Conservation (phyloP, 1,140 invertebrate species). For the Anadara kagoshimensis region DNA sequence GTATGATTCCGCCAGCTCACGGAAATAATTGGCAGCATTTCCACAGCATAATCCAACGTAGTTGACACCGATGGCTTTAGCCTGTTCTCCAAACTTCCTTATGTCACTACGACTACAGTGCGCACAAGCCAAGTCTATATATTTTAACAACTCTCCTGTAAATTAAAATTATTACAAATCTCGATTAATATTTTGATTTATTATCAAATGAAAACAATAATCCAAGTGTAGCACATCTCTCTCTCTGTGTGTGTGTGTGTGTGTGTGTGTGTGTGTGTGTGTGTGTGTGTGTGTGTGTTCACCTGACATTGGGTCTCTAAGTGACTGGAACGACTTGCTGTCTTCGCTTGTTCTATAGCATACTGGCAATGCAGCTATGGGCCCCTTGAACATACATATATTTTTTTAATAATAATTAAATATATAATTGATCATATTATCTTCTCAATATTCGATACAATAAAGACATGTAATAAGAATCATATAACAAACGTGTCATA, state of each 20-base stretch:
- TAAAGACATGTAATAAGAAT: too few species aligned
- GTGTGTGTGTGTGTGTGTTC: background rate
- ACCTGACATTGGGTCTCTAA: slow-evolving; percentile 49
- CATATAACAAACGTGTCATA: too few species aligned
- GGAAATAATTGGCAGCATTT: slow-evolving; percentile 42
- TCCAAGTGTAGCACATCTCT: background rate
- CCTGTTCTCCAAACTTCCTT: slow-evolving; percentile 32
- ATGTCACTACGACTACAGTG: slow-evolving; percentile 43
- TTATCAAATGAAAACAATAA: background rate
- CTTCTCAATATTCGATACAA: background rate
- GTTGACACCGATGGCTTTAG: slow-evolving; percentile 48
- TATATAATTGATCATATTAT: too few species aligned
- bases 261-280: background rate
- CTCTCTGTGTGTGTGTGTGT: background rate
- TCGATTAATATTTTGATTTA: background rate
- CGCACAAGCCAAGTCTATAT: slow-evolving; percentile 26
- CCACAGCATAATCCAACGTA: slow-evolving; percentile 61
- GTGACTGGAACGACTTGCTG: slow-evolving; percentile 42
- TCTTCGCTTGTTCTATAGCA: slow-evolving; percentile 44
- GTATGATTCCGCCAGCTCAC: slow-evolving; percentile 43
- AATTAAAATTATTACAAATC: slow-evolving; percentile 4
- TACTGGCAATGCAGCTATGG: slow-evolving; percentile 55
- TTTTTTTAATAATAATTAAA: too few species aligned
- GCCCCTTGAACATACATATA: slow-evolving; percentile 52
- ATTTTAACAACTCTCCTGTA: slow-evolving; percentile 34